Evolutionary conservation across 2,888 invertebrate species (phyloP), one percentile per base, ranked within the genome.

Genomic region (Biston stratarius): DNA sequence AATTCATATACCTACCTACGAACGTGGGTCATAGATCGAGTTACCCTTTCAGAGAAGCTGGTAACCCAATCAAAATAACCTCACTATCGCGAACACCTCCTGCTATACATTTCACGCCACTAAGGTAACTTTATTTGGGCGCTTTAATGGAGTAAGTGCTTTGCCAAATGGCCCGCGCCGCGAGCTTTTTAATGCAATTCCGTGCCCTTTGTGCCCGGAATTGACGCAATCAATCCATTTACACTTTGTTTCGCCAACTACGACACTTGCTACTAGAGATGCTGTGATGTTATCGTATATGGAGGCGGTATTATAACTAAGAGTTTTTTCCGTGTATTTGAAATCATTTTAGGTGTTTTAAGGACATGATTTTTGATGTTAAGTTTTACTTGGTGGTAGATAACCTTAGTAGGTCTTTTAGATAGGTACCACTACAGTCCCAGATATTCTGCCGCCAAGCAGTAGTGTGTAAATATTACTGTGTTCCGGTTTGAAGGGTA

Each of bases 221-320:
- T 94, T 94, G 94, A 88, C 87, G 89, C 94, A 94, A 94, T 94
- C 94, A 94, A 92, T 94, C 92, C 94, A 94, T 94, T 94, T 94
- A 92, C 93, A 92, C 94, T 94, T 91, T 94, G 94, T 94, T 94
- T 94, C 94, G 89, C 88, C 88, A 92, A 90, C 91, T 75, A 90
- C 84, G 83, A 74, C 78, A 79, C 80, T 80, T 72, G 74, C 53
- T 42, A 38, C 15, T 3, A 53, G 74, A 64, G 62, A 76, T 75
- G 72, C 76, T 59, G 65, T 64, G 73, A 75, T 71, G 70, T 64
- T 69, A 5, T 11, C 7, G 34, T 51, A 8, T 51, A 12, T n/a
- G n/a, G 80, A 82, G 78, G 71, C 69, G 79, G 79, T 91, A 91
- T 91, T 88, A 90, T 86, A 52, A 40, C 9, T 11, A 7, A 8